Percentiles rank a stretch among this genome's conserved stretches.
Evolutionary conservation across 2,888 invertebrate genomes (phyloP).

Genomic region (Mamestra brassicae): DNA sequence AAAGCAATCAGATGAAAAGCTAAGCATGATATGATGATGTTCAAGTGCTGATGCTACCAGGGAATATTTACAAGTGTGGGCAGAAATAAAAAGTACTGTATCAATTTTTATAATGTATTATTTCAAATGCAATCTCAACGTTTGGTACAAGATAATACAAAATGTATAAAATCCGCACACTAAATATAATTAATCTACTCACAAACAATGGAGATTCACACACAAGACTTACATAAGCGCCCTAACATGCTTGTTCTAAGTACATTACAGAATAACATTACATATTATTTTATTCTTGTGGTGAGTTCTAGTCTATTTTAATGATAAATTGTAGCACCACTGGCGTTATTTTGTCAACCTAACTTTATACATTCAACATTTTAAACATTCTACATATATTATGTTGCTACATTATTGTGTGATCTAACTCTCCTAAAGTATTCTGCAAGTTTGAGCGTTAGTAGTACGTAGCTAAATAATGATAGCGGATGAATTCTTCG

Average conservation of each 20-base stretch:
- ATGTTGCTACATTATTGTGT: slow-evolving; percentile 44
- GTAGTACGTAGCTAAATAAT: slow-evolving; percentile 66
- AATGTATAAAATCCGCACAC: slow-evolving; percentile 89
- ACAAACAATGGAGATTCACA: slow-evolving; percentile 82
- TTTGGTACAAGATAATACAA: slow-evolving; percentile 89
- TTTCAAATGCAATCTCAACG: slow-evolving; percentile 90
- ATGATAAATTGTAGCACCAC: slow-evolving; percentile 70
- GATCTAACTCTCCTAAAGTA: slow-evolving; percentile 50
- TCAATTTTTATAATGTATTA: slow-evolving; percentile 83
- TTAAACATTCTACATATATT: slow-evolving; percentile 47
- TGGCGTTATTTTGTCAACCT: slow-evolving; percentile 54
- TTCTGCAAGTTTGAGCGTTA: slow-evolving; percentile 75
- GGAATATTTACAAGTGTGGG: slow-evolving; percentile 35
- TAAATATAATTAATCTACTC: slow-evolving; percentile 73
- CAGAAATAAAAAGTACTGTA: slow-evolving; percentile 73
- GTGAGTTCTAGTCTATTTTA: slow-evolving; percentile 54
- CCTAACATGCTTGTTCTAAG: slow-evolving; percentile 65
- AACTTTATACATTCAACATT: slow-evolving; percentile 57
- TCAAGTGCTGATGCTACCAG: slow-evolving; percentile 16
- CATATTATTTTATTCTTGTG: slow-evolving; percentile 57
- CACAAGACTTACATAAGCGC: slow-evolving; percentile 76
- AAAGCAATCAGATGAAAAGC: slow-evolving; percentile 38
- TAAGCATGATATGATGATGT: slow-evolving; percentile 46
- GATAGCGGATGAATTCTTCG: slow-evolving; percentile 70
- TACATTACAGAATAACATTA: slow-evolving; percentile 64